These are phyloP conservation scores for Euthynnus affinis DNA, from an alignment of 2,797 vertebrate species.

Conservation along the genomic window DNA sequence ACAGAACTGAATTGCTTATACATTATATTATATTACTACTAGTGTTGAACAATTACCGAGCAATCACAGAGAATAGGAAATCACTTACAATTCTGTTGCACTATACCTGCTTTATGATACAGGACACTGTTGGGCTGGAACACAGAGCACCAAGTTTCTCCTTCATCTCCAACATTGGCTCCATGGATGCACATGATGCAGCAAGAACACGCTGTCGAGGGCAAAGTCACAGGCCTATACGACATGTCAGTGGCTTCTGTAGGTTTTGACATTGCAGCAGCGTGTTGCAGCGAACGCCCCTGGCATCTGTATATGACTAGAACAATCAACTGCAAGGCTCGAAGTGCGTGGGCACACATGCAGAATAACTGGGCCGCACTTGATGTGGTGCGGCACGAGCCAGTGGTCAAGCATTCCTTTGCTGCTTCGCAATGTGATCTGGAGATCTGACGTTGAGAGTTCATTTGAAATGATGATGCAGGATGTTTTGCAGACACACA, in stretches of 20 bases:
- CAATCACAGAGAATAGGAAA: neutral
- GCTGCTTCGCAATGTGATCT: constrained; percentile 23
- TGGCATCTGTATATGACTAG: constrained; percentile 19
- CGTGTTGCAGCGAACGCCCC: constrained; percentile 7
- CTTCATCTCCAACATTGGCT: neutral
- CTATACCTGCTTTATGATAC: neutral
- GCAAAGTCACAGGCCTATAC: constrained; percentile 8
- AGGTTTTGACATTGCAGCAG: constrained; percentile 27
- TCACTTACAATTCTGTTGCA: neutral
- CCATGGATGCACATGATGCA: neutral
- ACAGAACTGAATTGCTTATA: too few species aligned
- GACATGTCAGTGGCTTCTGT: constrained; percentile 3
- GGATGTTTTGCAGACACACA: constrained; percentile 6
- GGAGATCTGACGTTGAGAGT: neutral
- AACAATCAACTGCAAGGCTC: neutral
- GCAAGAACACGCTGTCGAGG: neutral
- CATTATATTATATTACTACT: too few species aligned
- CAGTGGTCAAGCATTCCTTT: constrained; percentile 22
- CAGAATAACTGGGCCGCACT: constrained; percentile 29
- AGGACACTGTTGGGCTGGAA: neutral
- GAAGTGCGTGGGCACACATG: constrained; percentile 34
- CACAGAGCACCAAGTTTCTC: neutral
- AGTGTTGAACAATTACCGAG: too few species aligned
- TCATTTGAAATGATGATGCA: constrained; percentile 17
- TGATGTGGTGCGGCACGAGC: constrained; percentile 42